Evolutionary conservation across 1,140 invertebrate genomes (phyloP).

Genomic region (Cydia pomonella): DNA sequence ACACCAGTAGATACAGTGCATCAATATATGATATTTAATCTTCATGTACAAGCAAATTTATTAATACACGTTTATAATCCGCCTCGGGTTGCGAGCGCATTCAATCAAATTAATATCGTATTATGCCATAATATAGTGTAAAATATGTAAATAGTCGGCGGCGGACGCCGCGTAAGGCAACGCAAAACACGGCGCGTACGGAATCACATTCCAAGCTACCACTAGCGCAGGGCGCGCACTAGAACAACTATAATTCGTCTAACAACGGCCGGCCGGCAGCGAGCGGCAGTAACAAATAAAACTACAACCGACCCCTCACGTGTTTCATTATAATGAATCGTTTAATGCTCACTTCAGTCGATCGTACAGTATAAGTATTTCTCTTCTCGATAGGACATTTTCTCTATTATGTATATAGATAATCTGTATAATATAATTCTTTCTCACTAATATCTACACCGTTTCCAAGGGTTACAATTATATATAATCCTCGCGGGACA

Average conservation of each 20-base stretch:
- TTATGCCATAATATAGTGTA: constrained; percentile 77
- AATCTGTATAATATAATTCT: constrained; percentile 79
- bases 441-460: constrained; percentile 81
- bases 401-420: constrained; percentile 79
- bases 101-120: constrained; percentile 65
- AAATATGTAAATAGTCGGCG: constrained; percentile 62
- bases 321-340: constrained; percentile 60
- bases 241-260: constrained; percentile 62
- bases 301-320: constrained; percentile 61
- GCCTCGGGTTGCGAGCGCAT: constrained; percentile 57
- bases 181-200: constrained; percentile 55
- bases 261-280: constrained; percentile 46
- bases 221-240: constrained; percentile 47
- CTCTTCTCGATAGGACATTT: constrained; percentile 74
- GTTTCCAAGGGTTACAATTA: constrained; percentile 74
- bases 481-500: constrained; percentile 62
- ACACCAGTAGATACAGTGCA: constrained; percentile 77
- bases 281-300: constrained; percentile 61
- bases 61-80: constrained; percentile 75
- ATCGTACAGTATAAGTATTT: constrained; percentile 68
- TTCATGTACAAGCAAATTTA: constrained; percentile 79
- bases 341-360: constrained; percentile 69
- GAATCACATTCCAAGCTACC: constrained; percentile 74
- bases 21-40: constrained; percentile 80
- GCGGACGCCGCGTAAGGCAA: constrained; percentile 45